Base-by-base conservation (phyloP, 2,113 vertebrate genomes). In the Lethenteron camtschaticum region DNA sequence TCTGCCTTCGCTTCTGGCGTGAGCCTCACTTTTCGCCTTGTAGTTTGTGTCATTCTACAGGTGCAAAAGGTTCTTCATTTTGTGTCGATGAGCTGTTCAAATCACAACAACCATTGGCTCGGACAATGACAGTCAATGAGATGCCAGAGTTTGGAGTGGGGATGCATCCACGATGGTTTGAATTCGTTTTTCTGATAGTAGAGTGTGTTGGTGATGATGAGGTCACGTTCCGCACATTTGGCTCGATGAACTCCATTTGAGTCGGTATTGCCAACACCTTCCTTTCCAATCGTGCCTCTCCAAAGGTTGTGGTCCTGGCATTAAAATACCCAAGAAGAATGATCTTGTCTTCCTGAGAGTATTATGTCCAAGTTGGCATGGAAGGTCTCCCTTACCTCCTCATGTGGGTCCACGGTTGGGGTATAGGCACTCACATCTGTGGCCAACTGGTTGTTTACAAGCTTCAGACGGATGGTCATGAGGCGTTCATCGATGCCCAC, bases 281-380 rank as follows among this genome's bases (percentile, higher is more conserved):
- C 16, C 16, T 63, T 63, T 63, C 59, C 59, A 63, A 63, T 7
- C 16, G 59, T 14, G 13, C 59, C 59, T 63, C 16, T 13, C 59
- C 59, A 13, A 13, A 63, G 4, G 59, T 63, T 18, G 13, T 13
- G 16, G 59, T 63, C 16, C 13, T 2, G 13, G 59, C 8, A 63
- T 63, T 63, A 20, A 63, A 63, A 63, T 63, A 13, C 59, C 59
- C 59, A 63, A 63, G 59, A 16, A 63, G 59, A 63, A 63, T 63
- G 59, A 63, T 63, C 59, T 5, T 63, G 7, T 63, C 59, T 63
- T 13, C 59, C 20, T 63, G 20, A 63, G 20, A 63, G 8, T 13
- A 63, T 63, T 13, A 20, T 14, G 59, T 63, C 59, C 6, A 13
- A 20, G 13, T 63, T 20, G 59, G 59, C 13, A 20, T 63, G 20